Base-by-base conservation (phyloP, 2,888 invertebrate species). In the Leptarthrus brevirostris region DNA sequence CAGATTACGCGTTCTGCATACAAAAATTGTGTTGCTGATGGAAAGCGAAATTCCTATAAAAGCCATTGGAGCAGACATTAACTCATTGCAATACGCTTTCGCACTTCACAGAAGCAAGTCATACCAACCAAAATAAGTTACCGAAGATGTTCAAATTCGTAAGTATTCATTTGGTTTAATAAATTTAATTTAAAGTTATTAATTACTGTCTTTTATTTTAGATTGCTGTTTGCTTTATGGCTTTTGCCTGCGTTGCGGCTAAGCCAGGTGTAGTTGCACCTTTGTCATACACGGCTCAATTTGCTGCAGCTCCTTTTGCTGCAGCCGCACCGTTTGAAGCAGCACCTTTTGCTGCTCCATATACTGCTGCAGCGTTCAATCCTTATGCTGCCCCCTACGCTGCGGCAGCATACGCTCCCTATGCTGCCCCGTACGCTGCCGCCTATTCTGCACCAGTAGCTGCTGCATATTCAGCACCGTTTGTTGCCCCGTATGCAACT, bases 371-470 rank as follows among this genome's bases (percentile, higher is more conserved):
- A 1, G 4, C 4, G 5, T 6, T 8, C 8, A 1, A 6, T 12
- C 40, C 40, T 40, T 6, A 12, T 12, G 40, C 40, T 40, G 40
- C 40, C n/a, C 10, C 40, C 8, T 40, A 40, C 40, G 12, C 40
- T 1, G 2, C 40, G 3, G 10, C 40, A 12, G 40, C 12, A 30
- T 4, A 80, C 1, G 76, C 84, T 4, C 83, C 82, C 1, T 86
- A 76, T 26, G 53, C 79, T 1, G 87, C 88, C 0, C 87, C 88
- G 5, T 6, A 12, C 12, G 22, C 61, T 40, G 61, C 61, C 12
- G 61, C 61, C 2, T 56, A 56, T 16, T 20, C 30, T 12, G 52
- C 69, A 12, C 69, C 69, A 12, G 14, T 52, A 20, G 20, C 26
- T 12, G 53, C 53, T n/a, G 69, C 70, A 12, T 66, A 66, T 26